Evolutionary conservation across 2,113 vertebrate species (phyloP), one percentile per base, ranked within the genome.

Genomic region (Strix aluco): DNA sequence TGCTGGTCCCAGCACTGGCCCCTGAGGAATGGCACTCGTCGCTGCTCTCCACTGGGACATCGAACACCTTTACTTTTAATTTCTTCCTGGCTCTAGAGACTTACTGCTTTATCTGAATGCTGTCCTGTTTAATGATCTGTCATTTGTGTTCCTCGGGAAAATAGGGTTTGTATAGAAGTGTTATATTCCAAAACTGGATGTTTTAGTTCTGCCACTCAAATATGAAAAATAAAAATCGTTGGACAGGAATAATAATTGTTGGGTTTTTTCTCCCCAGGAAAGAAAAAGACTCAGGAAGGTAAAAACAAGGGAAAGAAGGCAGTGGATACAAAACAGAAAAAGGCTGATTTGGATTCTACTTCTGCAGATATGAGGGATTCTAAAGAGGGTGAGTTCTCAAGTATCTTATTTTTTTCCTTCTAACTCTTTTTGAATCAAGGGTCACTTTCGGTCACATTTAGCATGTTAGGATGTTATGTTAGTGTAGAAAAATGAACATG

Each of bases 341-440:
- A 98, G 67, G 93, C 96, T 84, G 94, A 95, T 96, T 92, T 98
- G 86, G 97, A 98, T 95, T 91, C 97, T 47, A 83, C 89, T 96
- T 84, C 96, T 92, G 98, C 97, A 96, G 98, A 98, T 92, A 99
- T 99, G 99, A 99, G 97, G 98, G 99, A 99, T 97, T 98, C 98
- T 69, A 98, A 98, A 77, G 98, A 99, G 97, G 98, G 99, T 99
- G 94, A 96, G 66, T 70, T 70, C 38, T 80, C 5, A 42, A 11
- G 16, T 44, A 8, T 17, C 54, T 57, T 22, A 5, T 9, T 67
- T 47, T 58, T 81, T 61, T 34, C 18, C 40, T 84, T 80, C 12
- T 40, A 1, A 23, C 51, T 73, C 20, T 14, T 69, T 59, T 66
- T 81, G 36, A 57, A 51, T 79, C 27, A 30, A 71, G 51, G 52